Conservation (phyloP, 2,113 vertebrate genomes). For the Hemibagrus wyckioides region DNA sequence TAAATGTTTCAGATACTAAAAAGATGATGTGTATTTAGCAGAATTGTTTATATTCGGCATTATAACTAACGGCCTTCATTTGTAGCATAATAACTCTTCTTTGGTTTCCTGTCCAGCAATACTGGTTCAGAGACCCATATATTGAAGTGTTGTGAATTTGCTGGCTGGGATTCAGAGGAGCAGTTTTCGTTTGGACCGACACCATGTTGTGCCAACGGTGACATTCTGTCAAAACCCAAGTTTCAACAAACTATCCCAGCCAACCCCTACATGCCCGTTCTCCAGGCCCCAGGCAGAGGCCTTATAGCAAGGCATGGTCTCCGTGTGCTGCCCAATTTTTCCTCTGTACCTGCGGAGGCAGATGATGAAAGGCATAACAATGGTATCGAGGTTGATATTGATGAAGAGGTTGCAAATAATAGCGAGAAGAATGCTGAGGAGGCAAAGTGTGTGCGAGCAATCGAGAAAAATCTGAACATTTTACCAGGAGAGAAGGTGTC, state of each 20-base stretch:
- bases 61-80: neutral
- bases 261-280: neutral
- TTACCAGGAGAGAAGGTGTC: slow-evolving; percentile 73
- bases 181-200: slow-evolving; percentile 74
- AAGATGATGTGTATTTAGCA: neutral
- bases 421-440: slow-evolving; percentile 16
- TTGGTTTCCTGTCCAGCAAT: slow-evolving; percentile 76
- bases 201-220: neutral
- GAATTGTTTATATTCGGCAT: neutral
- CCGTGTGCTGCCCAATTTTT: neutral
- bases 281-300: neutral
- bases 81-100: neutral
- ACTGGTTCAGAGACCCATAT: slow-evolving; percentile 73
- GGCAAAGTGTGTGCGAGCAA: slow-evolving; percentile 12
- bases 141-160: slow-evolving; percentile 83
- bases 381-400: neutral
- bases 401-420: neutral
- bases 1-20: neutral
- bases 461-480: slow-evolving; percentile 66
- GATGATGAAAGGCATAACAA: slow-evolving; percentile 3
- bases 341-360: slow-evolving; percentile 29
- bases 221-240: slow-evolving; percentile 6
- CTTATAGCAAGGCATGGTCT: neutral
- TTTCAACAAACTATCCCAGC: neutral
- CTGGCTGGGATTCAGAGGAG: slow-evolving; percentile 84